phyloP scores from a whole-genome alignment of 2,888 invertebrate species.

The Oxycera nigricornis region DNA sequence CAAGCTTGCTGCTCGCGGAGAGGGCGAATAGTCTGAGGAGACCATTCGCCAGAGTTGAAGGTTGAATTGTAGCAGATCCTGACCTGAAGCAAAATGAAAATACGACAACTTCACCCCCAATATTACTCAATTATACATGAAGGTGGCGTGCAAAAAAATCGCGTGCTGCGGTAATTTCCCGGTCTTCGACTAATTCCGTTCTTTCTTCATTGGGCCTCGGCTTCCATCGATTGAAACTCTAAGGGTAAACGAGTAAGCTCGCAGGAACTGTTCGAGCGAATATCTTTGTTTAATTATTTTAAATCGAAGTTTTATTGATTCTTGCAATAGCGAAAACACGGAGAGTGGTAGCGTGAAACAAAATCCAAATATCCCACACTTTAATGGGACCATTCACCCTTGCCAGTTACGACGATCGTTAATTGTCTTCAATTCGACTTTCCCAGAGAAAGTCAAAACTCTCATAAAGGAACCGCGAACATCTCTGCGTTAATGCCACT shows the following conservation, averaged over 20 bases:
- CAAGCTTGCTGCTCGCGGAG: background rate
- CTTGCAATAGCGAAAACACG: too few relatives aligned
- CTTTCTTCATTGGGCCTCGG: background rate
- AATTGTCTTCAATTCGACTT: too few relatives aligned
- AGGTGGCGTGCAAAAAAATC: slow-evolving; percentile 40
- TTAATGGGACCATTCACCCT: too few relatives aligned
- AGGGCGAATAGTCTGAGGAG: background rate
- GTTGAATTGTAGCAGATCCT: background rate
- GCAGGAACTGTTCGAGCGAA: background rate
- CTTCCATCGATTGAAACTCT: background rate
- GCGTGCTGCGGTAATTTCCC: slow-evolving; percentile 39
- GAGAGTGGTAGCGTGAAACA: too few relatives aligned
- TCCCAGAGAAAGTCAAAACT: too few relatives aligned
- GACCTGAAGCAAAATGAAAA: background rate
- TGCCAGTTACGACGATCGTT: too few relatives aligned
- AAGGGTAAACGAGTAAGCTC: background rate
- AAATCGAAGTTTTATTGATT: slow-evolving; percentile 34
- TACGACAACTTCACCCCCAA: slow-evolving; percentile 15
- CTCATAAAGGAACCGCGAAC: too few relatives aligned
- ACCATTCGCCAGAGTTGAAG: background rate
- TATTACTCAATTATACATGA: slow-evolving; percentile 39
- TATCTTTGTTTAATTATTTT: background rate
- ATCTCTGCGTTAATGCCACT: too few relatives aligned
- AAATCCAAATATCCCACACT: too few relatives aligned
- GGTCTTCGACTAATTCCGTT: slow-evolving; percentile 5